These are phyloP conservation scores for Trichogramma evanescens DNA, from an alignment of 2,888 invertebrate genomes.

Conservation along the genomic window DNA sequence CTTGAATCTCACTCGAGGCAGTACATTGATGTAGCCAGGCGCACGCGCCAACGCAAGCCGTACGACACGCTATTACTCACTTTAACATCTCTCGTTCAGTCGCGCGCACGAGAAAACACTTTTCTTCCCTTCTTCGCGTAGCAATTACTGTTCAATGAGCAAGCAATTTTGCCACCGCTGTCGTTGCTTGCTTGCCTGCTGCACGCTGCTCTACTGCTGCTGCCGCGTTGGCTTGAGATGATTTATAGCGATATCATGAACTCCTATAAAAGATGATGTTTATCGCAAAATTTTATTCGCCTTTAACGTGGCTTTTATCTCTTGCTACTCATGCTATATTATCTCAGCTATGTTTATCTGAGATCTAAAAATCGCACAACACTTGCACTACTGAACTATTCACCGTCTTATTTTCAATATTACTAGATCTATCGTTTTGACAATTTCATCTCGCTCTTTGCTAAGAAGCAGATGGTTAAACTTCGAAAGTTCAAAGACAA, in stretches of 20 bases:
- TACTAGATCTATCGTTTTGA: too few species aligned
- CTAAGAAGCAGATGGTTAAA: slow-evolving; percentile 9
- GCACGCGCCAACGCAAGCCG: neutral
- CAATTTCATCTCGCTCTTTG: too few species aligned
- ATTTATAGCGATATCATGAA: slow-evolving; percentile 14
- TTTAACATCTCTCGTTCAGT: slow-evolving; percentile 14
- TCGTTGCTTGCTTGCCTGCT: too few species aligned
- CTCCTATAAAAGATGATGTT: slow-evolving; percentile 2
- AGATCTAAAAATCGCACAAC: neutral
- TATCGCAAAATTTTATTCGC: slow-evolving; percentile 9
- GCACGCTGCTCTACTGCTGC: neutral
- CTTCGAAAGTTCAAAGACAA: slow-evolving; percentile 8
- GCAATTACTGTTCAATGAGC: slow-evolving; percentile 14
- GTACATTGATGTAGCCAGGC: neutral
- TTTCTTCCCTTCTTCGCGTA: neutral
- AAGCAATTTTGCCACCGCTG: too few species aligned
- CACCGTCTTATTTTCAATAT: neutral
- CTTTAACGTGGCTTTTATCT: slow-evolving; percentile 7
- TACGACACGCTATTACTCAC: slow-evolving; percentile 11
- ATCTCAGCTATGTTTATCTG: neutral
- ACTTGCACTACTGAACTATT: neutral
- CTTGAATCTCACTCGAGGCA: neutral
- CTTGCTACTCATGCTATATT: slow-evolving; percentile 3
- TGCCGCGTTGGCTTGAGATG: slow-evolving; percentile 5
- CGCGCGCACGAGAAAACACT: neutral